Evolutionary conservation across 2,113 vertebrate genomes (phyloP), one percentile per base, ranked within the genome.

Genomic region (Vicugna pacos): DNA sequence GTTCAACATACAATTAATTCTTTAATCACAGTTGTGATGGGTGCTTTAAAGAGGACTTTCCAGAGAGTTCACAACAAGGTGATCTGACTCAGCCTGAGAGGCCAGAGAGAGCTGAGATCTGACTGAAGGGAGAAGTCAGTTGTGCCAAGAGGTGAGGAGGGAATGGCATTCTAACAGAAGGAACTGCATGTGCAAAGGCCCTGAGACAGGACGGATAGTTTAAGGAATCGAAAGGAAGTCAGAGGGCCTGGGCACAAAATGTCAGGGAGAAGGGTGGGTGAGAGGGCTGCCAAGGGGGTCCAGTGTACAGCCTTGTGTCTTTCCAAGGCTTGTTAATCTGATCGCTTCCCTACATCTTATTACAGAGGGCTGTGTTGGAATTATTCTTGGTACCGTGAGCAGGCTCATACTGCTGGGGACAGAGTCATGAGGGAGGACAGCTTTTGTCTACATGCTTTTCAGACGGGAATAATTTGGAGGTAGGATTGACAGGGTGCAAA

Each of bases 261-360:
- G 2, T 8, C 0, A 0, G 19, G 48, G 15, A 72, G 28, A 62
- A 19, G 11, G 28, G n/a, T 6, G 10, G 30, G 62, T 17, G 1
- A 58, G 22, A 38, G 46, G 13, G 75, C 6, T 30, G 4, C 67
- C 6, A 12, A 26, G 12, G 5, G 50, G 48, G 12, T 16, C 67
- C 46, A 0, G 17, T 0, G 16, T 7, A 11, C 38, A 42, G 38
- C 28, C 30, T 30, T 19, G 26, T 12, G 50, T 42, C 56, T 86
- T 26, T 54, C 32, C 32, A 16, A 50, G 48, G 20, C 84, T 56
- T 35, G 46, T 46, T n/a, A 17, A 67, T 5, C 38, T 38, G 38
- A 38, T 38, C 4, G 38, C 38, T 38, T 10, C 54, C 26, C 32
- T 15, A 6, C 17, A 2, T 26, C 16, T 0, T 12, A 52, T 20